These are phyloP conservation scores for Amphimedon queenslandica DNA, from an alignment of 37 sponge, comb jelly and placozoan species.

Conservation along the genomic window DNA sequence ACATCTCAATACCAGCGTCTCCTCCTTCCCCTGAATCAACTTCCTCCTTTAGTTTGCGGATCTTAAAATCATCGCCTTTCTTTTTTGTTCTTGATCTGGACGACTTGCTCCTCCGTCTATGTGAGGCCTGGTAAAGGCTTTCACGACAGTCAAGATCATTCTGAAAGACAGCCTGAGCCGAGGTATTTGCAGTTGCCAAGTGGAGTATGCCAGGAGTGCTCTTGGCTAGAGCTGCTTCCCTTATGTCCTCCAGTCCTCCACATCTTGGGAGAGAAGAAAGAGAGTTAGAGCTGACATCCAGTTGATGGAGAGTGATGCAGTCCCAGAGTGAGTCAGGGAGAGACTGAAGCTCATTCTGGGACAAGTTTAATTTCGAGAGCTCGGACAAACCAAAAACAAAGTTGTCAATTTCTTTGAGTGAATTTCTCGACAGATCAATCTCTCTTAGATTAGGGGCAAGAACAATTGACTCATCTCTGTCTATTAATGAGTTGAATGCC, in stretches of 20 bases:
- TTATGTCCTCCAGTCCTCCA: constrained; percentile 15
- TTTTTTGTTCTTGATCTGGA: neutral
- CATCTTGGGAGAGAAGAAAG: constrained; percentile 29
- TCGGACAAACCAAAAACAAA: constrained; percentile 47
- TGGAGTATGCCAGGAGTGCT: neutral
- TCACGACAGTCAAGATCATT: too few species aligned
- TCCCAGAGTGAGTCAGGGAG: constrained; percentile 49
- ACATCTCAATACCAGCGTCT: neutral
- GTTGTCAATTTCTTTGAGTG: constrained; percentile 10
- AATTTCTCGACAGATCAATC: constrained; percentile 44
- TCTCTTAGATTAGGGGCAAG: constrained; percentile 26
- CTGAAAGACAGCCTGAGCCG: too few species aligned
- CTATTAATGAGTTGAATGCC: neutral
- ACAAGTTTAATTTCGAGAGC: constrained; percentile 9
- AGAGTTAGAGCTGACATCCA: constrained; percentile 38
- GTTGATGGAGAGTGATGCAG: constrained; percentile 35
- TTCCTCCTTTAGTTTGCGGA: neutral
- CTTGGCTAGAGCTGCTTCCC: neutral
- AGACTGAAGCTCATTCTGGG: constrained; percentile 21
- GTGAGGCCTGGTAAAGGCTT: too few species aligned
- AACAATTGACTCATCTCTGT: constrained; percentile 2
- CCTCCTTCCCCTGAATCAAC: neutral
- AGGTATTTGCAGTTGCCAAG: too few species aligned
- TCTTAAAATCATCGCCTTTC: neutral
- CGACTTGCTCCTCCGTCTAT: neutral